Evolutionary conservation across 2,797 vertebrate species (phyloP), one percentile per base, ranked within the genome.

Genomic region (Sphaeramia orbicularis): DNA sequence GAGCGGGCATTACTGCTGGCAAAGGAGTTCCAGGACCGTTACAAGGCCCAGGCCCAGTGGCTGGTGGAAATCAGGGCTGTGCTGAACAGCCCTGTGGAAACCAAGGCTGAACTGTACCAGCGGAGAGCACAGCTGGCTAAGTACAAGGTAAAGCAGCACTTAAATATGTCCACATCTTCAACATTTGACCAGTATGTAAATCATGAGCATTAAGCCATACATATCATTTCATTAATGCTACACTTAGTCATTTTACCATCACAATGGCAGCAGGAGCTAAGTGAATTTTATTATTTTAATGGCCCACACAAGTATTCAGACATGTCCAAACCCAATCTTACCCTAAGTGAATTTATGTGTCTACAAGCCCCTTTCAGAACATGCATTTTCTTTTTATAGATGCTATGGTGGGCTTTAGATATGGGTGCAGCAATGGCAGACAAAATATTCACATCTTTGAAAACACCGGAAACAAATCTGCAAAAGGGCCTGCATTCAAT

Each of bases 61-160:
- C 79, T 96, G 44, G 82, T 78, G 3, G 97, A 99, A 55, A 95
- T 95, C 58, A 93, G 91, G 69, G 90, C 86, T 32, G 74, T 96
- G 73, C 91, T 99, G 10, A 86, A 82, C 19, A 64, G 76, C 32
- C 94, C 95, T 0, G 91, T 94, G 30, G 96, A 98, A 70, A 93
- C 95, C 68, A 99, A 98, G 87, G 95, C 94, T 42, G 97, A 99
- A 76, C 92, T 99, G 6, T 99, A 97, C 87, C 97, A 99, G 89
- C 96, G 98, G 57, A 98, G 96, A 90, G 97, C 96, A 1, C 97
- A 99, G 47, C 84, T 99, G 57, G 94, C 96, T 11, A 99, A 98
- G 84, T 97, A 98, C 70, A 99, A 99, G 97, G 98, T 99, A 92
- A 4, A 50, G 35, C 16, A 64, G 16, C 35, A 11, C 2, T 27